These are phyloP conservation scores for Brienomyrus brachyistius DNA, from an alignment of 2,113 vertebrate species.

Conservation along the genomic window DNA sequence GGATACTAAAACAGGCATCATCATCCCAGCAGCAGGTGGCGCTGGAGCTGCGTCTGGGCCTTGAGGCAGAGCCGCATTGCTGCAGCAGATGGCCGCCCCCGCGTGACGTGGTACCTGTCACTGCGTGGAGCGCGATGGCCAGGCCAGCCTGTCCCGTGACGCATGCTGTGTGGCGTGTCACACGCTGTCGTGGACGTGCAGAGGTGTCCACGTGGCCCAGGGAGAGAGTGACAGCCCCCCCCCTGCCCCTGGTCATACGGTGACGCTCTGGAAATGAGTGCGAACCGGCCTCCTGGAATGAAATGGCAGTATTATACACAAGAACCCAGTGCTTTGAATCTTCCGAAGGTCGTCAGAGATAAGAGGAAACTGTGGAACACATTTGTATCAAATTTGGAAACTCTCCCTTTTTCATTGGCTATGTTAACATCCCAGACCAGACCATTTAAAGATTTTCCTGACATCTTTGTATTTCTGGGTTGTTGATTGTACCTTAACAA, in stretches of 20 bases:
- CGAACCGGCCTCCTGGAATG: not conserved
- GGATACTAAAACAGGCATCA: not conserved
- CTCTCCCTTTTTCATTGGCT: not conserved
- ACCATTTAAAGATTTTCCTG: not conserved
- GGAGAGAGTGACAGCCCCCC: not conserved
- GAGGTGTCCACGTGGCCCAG: not conserved
- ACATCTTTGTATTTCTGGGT: not conserved
- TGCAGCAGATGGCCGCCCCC: not conserved
- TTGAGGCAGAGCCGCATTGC: not conserved
- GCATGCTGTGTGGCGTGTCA: not conserved
- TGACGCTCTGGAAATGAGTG: not conserved
- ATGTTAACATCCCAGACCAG: not conserved
- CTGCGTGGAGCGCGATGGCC: not conserved
- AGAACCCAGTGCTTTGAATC: not conserved
- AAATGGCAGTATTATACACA: not conserved
- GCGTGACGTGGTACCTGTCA: not conserved
- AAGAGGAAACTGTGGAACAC: not conserved
- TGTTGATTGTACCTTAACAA: not conserved
- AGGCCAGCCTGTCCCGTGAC: not conserved
- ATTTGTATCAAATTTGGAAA: not conserved
- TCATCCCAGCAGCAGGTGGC: not conserved
- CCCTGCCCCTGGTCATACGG: not conserved
- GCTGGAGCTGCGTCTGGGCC: not conserved
- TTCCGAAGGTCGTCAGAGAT: not conserved
- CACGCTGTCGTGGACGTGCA: not conserved